Evolutionary conservation across 2,113 vertebrate genomes (phyloP).

Genomic region (Lamprotornis superbus): DNA sequence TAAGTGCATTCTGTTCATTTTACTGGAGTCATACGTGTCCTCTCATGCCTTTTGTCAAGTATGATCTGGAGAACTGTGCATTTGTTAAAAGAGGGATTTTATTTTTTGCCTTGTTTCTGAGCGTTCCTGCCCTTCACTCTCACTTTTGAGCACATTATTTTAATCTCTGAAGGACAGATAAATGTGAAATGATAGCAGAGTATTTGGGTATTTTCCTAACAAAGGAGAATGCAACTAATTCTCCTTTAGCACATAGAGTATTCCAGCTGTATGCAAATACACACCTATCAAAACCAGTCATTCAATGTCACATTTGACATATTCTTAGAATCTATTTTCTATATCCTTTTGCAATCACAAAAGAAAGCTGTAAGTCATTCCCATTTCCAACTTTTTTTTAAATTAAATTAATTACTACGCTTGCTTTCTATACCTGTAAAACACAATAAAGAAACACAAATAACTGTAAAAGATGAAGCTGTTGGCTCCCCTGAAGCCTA

Average conservation of each 20-base stretch:
- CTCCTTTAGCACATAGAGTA: neutral
- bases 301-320: neutral
- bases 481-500: neutral
- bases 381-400: neutral
- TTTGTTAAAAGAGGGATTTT: neutral
- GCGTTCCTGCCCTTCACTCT: neutral
- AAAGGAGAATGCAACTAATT: neutral
- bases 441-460: neutral
- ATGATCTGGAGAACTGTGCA: neutral
- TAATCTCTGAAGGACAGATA: neutral
- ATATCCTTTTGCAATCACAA: rapidly evolving
- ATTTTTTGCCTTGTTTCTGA: neutral
- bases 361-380: neutral
- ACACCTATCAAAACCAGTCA: neutral
- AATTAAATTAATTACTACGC: neutral
- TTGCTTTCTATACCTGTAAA: neutral
- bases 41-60: neutral
- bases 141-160: neutral
- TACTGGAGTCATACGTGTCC: neutral
- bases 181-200: neutral
- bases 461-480: neutral
- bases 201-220: neutral
- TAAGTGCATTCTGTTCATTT: neutral
- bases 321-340: neutral
- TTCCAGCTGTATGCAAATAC: neutral